phyloP scores from a whole-genome alignment of 2,113 vertebrate genomes.

The Clarias magur region DNA sequence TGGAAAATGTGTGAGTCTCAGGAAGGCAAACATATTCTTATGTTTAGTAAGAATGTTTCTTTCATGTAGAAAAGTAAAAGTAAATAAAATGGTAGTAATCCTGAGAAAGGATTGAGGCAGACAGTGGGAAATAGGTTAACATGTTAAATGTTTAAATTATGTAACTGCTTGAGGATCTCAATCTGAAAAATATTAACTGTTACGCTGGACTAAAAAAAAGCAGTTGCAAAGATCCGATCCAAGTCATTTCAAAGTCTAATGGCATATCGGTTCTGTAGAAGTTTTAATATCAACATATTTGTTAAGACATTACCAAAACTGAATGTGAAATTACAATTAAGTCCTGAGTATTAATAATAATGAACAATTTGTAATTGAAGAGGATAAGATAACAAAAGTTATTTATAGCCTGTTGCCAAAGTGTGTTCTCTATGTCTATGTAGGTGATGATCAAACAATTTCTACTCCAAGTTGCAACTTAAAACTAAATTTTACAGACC shows the following conservation, averaged over 20 bases:
- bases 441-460: background rate
- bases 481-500: background rate
- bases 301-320: background rate
- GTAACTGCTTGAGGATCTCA: background rate
- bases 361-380: background rate
- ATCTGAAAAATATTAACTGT: background rate
- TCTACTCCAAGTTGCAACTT: background rate
- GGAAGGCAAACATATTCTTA: constrained; percentile 89
- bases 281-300: background rate
- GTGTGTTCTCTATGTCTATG: background rate
- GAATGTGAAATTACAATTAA: background rate
- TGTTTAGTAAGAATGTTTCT: constrained; percentile 74
- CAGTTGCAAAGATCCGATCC: background rate
- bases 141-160: constrained; percentile 7
- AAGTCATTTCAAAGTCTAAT: background rate
- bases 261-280: background rate
- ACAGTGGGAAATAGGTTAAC: background rate
- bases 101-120: constrained; percentile 6
- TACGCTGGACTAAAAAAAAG: background rate
- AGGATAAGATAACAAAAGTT: background rate
- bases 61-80: constrained; percentile 23
- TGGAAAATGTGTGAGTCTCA: constrained; percentile 78
- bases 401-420: background rate
- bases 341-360: background rate
- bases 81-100: constrained; percentile 16